Evolutionary conservation across 2,113 vertebrate genomes (phyloP).

Genomic region (Cyprinodon tularosa): DNA sequence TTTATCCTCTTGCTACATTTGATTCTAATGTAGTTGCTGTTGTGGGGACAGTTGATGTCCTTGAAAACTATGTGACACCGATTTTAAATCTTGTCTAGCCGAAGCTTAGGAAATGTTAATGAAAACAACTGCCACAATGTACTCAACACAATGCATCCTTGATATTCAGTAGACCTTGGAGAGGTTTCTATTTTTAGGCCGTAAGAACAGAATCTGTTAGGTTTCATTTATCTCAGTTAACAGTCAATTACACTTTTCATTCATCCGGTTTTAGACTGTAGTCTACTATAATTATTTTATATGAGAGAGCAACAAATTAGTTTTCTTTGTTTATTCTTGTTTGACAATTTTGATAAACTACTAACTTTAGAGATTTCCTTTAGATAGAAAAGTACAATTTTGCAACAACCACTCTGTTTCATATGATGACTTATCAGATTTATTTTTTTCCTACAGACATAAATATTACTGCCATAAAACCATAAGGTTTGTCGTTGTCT

Average conservation of each 20-base stretch:
- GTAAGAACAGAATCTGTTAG: background rate
- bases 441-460: background rate
- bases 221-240: background rate
- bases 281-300: background rate
- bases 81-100: conserved; percentile 29
- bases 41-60: conserved; percentile 45
- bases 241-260: background rate
- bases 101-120: background rate
- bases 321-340: background rate
- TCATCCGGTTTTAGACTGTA: background rate
- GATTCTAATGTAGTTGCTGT: conserved; percentile 47
- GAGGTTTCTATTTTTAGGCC: background rate
- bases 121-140: background rate
- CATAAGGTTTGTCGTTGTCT: background rate
- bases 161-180: background rate
- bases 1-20: conserved; percentile 46
- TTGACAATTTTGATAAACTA: background rate
- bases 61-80: conserved; percentile 40
- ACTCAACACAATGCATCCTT: background rate
- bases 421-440: background rate
- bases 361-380: background rate
- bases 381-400: conserved; percentile 1
- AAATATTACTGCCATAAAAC: background rate
- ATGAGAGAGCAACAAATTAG: background rate
- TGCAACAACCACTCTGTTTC: background rate